Base-by-base conservation (phyloP, 2,113 vertebrate species). In the Epinephelus cyanopodus region DNA sequence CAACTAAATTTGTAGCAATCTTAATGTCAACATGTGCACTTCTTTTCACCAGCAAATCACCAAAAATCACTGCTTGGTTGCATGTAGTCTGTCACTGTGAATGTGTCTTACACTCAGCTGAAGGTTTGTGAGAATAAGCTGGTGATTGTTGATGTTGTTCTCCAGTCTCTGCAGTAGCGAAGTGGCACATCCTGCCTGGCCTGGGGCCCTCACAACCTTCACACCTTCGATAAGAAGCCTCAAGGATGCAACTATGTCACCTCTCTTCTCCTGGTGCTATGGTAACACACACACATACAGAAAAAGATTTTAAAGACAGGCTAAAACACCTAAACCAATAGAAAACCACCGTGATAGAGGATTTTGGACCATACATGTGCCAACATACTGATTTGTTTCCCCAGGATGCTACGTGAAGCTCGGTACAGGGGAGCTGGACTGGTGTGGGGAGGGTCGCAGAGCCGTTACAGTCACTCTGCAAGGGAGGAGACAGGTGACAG, bases 121-220 rank as follows among this genome's bases (percentile, higher is more conserved):
- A 39, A 94, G 86, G 21, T 84, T 84, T 77, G 86, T 90, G 62
- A 95, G 71, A 42, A 93, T 91, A 69, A 88, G 83, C 74, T 91
- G 81, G 86, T 95, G 92, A 89, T 94, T 94, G 74, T 88, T 90
- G 81, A 94, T 84, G 82, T 91, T 95, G 64, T 80, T 90, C 58
- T 94, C 87, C 67, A 95, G 71, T 69, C 74, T 89, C 77, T 85
- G 86, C 77, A 95, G 92, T 11, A 90, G 66, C 15, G 37, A 64
- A 66, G 78, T 37, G 0, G 19, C 86, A 86, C 94, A 95, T 69
- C 67, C 82, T 61, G 87, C 19, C 56, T 81, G 85, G 77, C 47
- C 81, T 42, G 33, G 54, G 15, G 56, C 74, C 69, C 56, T 92
- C 47, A 84, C 72, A 19, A 64, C 48, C 56, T 75, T 85, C 69